These are phyloP conservation scores for Parapristionchus giblindavisi DNA, from an alignment of 2,888 invertebrate genomes.

Conservation along the genomic window DNA sequence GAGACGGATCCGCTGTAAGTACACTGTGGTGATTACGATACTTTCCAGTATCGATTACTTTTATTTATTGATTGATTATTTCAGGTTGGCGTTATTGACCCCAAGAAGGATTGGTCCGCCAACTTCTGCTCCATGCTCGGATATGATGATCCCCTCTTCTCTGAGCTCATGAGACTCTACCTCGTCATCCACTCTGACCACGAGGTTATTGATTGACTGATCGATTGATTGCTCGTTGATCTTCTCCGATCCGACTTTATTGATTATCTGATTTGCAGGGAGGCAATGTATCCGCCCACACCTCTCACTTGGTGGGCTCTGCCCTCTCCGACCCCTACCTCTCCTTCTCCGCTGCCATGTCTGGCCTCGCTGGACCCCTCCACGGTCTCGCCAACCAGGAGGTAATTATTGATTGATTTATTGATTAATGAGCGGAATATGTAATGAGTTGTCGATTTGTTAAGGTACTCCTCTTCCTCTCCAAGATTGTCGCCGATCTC, in stretches of 20 bases:
- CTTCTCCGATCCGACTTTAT: background rate
- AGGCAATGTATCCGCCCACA: slow-evolving; percentile 94
- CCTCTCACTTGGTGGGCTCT: slow-evolving; percentile 90
- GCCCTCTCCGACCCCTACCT: slow-evolving; percentile 90
- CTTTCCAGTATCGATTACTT: background rate
- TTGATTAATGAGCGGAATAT: background rate
- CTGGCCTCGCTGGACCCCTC: slow-evolving; percentile 91
- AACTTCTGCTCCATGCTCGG: slow-evolving; percentile 92
- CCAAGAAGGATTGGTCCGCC: slow-evolving; percentile 85
- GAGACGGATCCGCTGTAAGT: slow-evolving; percentile 81
- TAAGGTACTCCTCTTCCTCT: slow-evolving; percentile 87
- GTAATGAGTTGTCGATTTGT: too few relatives aligned
- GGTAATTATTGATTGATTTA: slow-evolving; percentile 24
- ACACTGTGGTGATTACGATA: too few relatives aligned
- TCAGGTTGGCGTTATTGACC: slow-evolving; percentile 83
- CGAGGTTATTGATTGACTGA: slow-evolving; percentile 74
- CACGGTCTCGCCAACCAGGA: slow-evolving; percentile 96
- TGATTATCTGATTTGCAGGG: slow-evolving; percentile 72
- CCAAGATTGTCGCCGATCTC: slow-evolving; percentile 86
- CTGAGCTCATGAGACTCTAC: slow-evolving; percentile 90
- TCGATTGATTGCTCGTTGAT: background rate
- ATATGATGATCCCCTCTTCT: slow-evolving; percentile 82
- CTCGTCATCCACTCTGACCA: slow-evolving; percentile 85
- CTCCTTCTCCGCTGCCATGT: slow-evolving; percentile 89
- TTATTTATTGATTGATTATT: background rate